Percentiles rank a stretch among this genome's conserved stretches.
These are phyloP conservation scores for Kryptolebias marmoratus DNA, from an alignment of 2,113 vertebrate genomes.

Conservation along the genomic window DNA sequence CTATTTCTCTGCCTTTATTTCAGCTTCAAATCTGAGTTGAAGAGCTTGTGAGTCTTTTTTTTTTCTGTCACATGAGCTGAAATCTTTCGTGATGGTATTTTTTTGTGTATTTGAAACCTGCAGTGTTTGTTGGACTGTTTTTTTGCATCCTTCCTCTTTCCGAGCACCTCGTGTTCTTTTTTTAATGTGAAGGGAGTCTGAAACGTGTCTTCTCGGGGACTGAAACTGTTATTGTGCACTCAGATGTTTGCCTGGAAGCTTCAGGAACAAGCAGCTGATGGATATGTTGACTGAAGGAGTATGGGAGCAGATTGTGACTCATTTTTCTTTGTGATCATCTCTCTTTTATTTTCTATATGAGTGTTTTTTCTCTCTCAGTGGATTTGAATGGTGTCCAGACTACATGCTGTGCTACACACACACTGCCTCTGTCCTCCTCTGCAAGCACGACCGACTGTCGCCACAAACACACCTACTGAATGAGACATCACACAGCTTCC, in stretches of 20 bases:
- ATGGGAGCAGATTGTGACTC: constrained; percentile 26
- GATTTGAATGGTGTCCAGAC: constrained; percentile 69
- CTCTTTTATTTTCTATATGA: constrained; percentile 54
- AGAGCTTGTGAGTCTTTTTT: neutral
- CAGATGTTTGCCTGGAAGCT: too few relatives aligned
- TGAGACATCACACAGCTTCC: constrained; percentile 2
- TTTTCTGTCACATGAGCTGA: neutral
- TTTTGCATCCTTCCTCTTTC: neutral
- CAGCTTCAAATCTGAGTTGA: neutral
- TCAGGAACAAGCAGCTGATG: neutral
- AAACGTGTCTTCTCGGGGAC: constrained; percentile 3
- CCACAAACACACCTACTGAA: neutral
- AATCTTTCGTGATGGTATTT: neutral
- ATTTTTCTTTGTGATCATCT: constrained; percentile 61
- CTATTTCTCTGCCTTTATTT: neutral
- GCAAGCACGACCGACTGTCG: constrained; percentile 65
- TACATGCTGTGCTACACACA: constrained; percentile 57
- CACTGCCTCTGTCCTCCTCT: constrained; percentile 71
- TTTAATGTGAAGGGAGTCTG: constrained; percentile 9
- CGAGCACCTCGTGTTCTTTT: neutral
- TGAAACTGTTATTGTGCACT: too few relatives aligned
- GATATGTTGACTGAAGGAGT: neutral
- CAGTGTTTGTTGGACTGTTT: too few relatives aligned
- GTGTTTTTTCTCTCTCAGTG: constrained; percentile 60
- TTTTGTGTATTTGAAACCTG: neutral